Percentiles rank a stretch among this genome's conserved stretches.
Evolutionary conservation across 1,140 invertebrate species (phyloP).

Genomic region (Tetragonula clypearis): DNA sequence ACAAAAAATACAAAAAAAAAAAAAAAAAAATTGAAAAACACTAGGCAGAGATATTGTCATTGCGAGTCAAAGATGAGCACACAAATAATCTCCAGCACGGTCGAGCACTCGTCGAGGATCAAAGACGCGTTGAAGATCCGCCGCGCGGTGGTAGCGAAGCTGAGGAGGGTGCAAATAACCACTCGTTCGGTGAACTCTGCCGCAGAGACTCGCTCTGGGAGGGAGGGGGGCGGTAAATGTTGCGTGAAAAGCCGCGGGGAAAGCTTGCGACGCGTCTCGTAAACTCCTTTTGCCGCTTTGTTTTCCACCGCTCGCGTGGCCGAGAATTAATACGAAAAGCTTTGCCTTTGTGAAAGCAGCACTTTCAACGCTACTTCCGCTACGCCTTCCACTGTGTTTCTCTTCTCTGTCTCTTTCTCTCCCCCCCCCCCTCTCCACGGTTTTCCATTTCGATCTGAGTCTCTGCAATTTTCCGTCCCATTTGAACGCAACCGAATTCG

Average conservation of each 20-base stretch:
- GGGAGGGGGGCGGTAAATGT: conserved; percentile 18
- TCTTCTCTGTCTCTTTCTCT: too few relatives aligned
- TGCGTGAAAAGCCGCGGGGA: not conserved
- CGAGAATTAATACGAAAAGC: conserved; percentile 28
- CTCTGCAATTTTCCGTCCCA: not conserved
- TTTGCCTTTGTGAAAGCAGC: conserved; percentile 1
- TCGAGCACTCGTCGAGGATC: not conserved
- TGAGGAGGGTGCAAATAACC: conserved; percentile 16
- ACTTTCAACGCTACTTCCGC: not conserved
- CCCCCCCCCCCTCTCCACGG: too few relatives aligned
- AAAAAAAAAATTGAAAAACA: too few relatives aligned
- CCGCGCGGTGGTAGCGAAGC: not conserved
- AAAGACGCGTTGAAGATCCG: not conserved
- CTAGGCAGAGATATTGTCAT: not conserved
- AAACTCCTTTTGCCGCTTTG: conserved; percentile 16
- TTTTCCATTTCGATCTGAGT: not conserved
- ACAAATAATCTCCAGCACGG: not conserved
- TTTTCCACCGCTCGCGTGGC: not conserved
- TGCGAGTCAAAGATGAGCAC: not conserved
- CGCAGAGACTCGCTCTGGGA: not conserved
- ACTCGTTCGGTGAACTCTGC: not conserved
- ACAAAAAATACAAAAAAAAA: too few relatives aligned
- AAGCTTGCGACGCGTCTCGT: not conserved
- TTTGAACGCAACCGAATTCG: not conserved
- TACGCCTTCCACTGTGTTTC: not conserved